A percentile compares a stretch with the other conserved stretches of the same genome.
Evolutionary conservation across 2,113 vertebrate species (phyloP).

Genomic region (Alces alces): DNA sequence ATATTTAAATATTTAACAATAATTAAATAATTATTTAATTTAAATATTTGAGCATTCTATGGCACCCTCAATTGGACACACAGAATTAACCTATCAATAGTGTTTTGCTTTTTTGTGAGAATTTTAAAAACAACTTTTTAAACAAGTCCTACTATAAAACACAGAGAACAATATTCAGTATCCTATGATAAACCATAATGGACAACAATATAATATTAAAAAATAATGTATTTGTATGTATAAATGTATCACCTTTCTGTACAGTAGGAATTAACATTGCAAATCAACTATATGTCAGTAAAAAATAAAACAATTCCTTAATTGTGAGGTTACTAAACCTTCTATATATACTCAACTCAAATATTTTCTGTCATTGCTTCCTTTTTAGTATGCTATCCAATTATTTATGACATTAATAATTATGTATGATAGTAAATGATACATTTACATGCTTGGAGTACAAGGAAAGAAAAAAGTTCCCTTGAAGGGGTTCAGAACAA

Average conservation of each 20-base stretch:
- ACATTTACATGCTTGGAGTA: neutral
- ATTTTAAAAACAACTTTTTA: neutral
- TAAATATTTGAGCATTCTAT: neutral
- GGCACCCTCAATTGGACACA: neutral
- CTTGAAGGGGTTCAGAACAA: neutral
- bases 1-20: neutral
- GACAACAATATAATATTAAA: neutral
- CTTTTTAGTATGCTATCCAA: neutral
- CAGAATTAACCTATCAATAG: neutral
- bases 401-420: neutral
- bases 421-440: neutral
- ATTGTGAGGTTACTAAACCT: neutral
- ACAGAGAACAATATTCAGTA: neutral
- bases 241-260: neutral
- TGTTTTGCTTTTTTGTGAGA: neutral
- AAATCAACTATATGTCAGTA: neutral
- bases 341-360: neutral
- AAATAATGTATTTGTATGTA: neutral
- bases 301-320: neutral
- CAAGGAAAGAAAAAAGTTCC: neutral
- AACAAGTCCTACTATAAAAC: neutral
- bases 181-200: neutral
- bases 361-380: neutral
- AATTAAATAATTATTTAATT: neutral
- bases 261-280: neutral